These are phyloP conservation scores for Physeter macrocephalus DNA, from an alignment of 2,113 vertebrate species.

Conservation along the genomic window DNA sequence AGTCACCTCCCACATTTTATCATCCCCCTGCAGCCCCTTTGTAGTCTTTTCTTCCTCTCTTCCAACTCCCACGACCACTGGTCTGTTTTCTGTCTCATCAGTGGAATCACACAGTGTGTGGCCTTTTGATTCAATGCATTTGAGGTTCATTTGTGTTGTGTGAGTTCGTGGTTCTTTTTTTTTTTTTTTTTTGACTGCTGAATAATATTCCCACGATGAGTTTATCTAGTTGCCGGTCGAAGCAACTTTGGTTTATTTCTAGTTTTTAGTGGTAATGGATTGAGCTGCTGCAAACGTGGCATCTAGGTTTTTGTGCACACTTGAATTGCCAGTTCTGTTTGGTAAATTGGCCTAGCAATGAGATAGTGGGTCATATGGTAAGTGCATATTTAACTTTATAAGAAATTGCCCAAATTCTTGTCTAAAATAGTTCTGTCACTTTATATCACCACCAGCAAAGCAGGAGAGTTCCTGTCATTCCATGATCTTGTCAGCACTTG, in stretches of 20 bases:
- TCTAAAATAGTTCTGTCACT: accelerated
- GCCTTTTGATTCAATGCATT: neutral
- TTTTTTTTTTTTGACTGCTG: neutral
- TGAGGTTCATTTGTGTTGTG: accelerated
- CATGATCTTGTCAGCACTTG: accelerated
- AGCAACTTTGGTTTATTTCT: neutral
- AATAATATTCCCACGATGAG: neutral
- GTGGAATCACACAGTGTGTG: accelerated
- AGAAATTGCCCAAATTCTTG: accelerated
- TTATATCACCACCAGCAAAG: accelerated
- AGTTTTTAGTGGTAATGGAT: too few species aligned
- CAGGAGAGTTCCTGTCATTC: accelerated
- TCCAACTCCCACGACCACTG: accelerated
- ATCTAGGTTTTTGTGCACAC: accelerated
- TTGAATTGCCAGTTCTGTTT: neutral
- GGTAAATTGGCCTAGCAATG: neutral
- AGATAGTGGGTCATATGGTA: accelerated
- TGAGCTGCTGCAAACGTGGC: accelerated
- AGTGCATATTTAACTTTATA: accelerated
- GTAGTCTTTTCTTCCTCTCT: accelerated
- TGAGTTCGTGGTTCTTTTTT: accelerated
- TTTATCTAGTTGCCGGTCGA: neutral
- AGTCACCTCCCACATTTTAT: accelerated
- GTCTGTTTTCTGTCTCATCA: neutral
- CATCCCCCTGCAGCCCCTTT: accelerated